Conservation (phyloP, 2,888 invertebrate species). For the Synergus itoensis region DNA sequence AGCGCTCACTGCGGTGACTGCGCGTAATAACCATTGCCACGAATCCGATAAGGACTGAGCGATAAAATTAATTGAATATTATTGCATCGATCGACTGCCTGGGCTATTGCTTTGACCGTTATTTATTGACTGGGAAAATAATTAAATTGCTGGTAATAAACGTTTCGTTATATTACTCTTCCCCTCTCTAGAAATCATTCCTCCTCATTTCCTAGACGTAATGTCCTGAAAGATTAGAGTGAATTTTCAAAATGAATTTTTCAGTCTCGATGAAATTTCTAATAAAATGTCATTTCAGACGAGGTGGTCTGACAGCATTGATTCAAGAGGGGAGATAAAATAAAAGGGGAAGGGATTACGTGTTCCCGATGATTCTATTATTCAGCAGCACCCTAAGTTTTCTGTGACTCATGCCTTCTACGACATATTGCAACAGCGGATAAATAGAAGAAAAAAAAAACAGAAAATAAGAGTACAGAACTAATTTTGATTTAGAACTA, state of each 20-base stretch:
- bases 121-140: conserved; percentile 56
- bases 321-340: conserved; percentile 32
- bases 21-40: conserved; percentile 41
- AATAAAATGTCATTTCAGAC: conserved; percentile 24
- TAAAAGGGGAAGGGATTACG: conserved; percentile 37
- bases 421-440: conserved; percentile 27
- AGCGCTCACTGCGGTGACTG: conserved; percentile 24
- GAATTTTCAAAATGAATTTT: conserved; percentile 15
- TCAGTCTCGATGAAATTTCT: neutral
- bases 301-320: neutral
- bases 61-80: conserved; percentile 54
- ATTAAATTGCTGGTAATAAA: conserved; percentile 51
- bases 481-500: neutral
- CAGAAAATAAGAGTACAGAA: too few species aligned
- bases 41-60: conserved; percentile 48
- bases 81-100: conserved; percentile 46
- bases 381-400: conserved; percentile 35
- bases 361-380: conserved; percentile 25
- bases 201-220: conserved; percentile 14
- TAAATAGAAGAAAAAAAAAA: neutral
- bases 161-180: conserved; percentile 42
- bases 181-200: conserved; percentile 36
- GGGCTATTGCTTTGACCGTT: conserved; percentile 44
- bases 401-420: conserved; percentile 33
- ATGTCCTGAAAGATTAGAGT: conserved; percentile 19